Evolutionary conservation across 2,888 invertebrate genomes (phyloP), one percentile per base, ranked within the genome.

Genomic region (Leptogaster cylindrica): DNA sequence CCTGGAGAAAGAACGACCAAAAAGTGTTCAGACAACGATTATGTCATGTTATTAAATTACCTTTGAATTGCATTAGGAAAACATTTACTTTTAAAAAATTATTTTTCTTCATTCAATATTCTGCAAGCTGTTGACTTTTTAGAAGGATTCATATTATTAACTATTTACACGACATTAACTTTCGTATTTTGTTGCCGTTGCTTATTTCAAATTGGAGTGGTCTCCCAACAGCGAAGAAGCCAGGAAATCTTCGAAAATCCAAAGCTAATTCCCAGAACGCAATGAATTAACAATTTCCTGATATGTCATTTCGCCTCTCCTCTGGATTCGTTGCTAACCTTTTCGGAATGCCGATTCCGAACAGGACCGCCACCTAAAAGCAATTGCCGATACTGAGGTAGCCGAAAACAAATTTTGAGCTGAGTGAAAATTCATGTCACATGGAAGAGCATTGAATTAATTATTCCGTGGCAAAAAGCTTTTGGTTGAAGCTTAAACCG

Each of bases 341-440:
- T 25, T 55, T 55, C 23, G 36, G 23, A 55, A 55, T 55, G 33
- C 8, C 25, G 23, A 55, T 36, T 55, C 39, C 55, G 55, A 20
- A 55, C 31, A 31, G 31, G 39, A 55, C 23, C 39, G 36, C 18
- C n/a, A n/a, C n/a, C n/a, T 55, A 39, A 36, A 55, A 55, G 23
- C 39, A 55, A 55, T 55, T 55, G 55, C 12, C 39, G 36, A 55
- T 55, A 55, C 55, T n/a, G n/a, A n/a, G n/a, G 23, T 33, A 55
- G 10, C 23, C 14, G 2, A 2, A 10, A 36, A 36, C 16, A 36
- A 36, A 55, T 14, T 55, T 52, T 36, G 39, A 68, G 64, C 50
- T 68, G 61, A 68, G 67, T 68, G 67, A 68, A 68, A 68, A 64
- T 52, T 52, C 64, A 20, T 68, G 67, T 68, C 67, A 68, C 64